phyloP scores from a whole-genome alignment of 2,113 vertebrate species.

The Tympanuchus pallidicinctus region DNA sequence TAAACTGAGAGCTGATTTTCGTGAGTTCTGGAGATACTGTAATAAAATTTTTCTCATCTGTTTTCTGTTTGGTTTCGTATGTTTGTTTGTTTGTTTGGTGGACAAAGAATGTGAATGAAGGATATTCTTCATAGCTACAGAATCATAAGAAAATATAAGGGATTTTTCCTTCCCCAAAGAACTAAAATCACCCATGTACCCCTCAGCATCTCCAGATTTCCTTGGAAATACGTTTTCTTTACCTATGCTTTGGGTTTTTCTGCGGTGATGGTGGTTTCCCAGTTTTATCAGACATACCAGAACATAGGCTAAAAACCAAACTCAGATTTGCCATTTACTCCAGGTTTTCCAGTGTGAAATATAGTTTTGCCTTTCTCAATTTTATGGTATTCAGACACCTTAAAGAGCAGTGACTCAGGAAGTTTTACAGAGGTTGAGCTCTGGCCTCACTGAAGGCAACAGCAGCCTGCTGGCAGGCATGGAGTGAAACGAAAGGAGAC shows the following conservation, averaged over 20 bases:
- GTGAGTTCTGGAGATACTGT: neutral
- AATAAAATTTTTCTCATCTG: neutral
- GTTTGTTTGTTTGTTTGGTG: neutral
- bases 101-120: neutral
- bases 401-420: neutral
- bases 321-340: neutral
- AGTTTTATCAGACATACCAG: neutral
- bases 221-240: neutral
- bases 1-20: neutral
- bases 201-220: neutral
- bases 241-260: slow-evolving; percentile 37
- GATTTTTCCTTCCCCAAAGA: neutral
- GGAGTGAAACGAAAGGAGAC: neutral
- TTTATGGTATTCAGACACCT: neutral
- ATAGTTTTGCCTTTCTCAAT: neutral
- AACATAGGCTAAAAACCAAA: neutral
- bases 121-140: neutral
- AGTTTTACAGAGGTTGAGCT: neutral
- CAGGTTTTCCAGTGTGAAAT: neutral
- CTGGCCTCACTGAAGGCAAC: neutral
- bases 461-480: neutral
- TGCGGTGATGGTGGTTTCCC: neutral
- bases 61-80: neutral
- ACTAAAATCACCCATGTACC: neutral
- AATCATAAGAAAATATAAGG: slow-evolving; percentile 2